phyloP scores from a whole-genome alignment of 2,113 vertebrate species.

The Microcebus griseorufus region DNA sequence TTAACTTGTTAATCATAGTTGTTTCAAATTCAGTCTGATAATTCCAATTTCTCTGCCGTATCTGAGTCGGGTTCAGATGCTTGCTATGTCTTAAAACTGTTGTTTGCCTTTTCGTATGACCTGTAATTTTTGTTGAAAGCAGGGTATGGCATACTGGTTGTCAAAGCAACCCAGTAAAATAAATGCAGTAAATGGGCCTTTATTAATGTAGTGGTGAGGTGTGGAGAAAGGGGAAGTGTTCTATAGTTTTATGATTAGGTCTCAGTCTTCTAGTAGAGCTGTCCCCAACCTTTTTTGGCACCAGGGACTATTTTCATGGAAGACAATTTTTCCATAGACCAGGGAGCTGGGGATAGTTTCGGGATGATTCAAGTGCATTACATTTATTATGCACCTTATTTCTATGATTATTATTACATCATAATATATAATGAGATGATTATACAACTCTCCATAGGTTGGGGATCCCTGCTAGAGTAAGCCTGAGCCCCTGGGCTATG shows the following conservation, averaged over 20 bases:
- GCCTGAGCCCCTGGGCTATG: no score
- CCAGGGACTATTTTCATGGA: no score
- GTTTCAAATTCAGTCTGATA: background rate
- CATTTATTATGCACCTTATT: no score
- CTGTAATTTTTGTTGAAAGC: background rate
- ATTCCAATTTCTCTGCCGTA: background rate
- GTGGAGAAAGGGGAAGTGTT: accelerated
- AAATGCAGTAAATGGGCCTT: background rate
- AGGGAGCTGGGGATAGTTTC: no score
- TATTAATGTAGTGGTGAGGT: no score
- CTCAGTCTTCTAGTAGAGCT: background rate
- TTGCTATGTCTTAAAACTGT: background rate
- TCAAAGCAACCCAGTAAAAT: background rate
- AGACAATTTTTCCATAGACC: no score
- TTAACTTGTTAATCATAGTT: background rate
- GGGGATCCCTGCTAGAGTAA: background rate
- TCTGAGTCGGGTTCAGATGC: background rate
- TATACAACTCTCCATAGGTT: no score
- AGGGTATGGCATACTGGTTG: accelerated
- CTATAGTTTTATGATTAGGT: background rate
- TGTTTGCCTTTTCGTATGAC: background rate
- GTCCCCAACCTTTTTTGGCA: no score
- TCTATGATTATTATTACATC: no score
- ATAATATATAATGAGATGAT: no score
- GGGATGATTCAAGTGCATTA: no score